phyloP scores from a whole-genome alignment of 2,113 vertebrate genomes.

The Oncorhynchus kisutch region DNA sequence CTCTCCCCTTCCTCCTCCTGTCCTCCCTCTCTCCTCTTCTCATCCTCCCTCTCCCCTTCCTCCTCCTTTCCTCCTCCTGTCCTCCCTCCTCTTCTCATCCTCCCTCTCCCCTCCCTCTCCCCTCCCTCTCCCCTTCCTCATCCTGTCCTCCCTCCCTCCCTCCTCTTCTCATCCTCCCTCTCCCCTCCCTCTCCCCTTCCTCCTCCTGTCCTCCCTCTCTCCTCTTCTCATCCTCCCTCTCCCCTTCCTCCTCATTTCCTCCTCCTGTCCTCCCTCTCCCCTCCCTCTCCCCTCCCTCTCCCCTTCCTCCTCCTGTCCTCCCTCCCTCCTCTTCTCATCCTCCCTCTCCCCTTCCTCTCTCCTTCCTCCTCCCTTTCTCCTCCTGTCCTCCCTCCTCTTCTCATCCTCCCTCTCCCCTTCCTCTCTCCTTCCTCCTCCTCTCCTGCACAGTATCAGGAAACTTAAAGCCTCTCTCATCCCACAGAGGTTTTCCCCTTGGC shows the following conservation, averaged over 20 bases:
- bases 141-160: too few species aligned
- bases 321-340: constrained; percentile 30
- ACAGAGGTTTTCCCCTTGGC: constrained; percentile 49
- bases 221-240: too few species aligned
- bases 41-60: too few species aligned
- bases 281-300: constrained; percentile 33
- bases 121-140: too few species aligned
- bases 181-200: neutral
- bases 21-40: too few species aligned
- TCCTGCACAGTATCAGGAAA: constrained; percentile 10
- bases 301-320: constrained; percentile 13
- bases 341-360: constrained; percentile 17
- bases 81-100: too few species aligned
- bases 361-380: neutral
- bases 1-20: too few species aligned
- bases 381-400: constrained; percentile 6
- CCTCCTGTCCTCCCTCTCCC: constrained; percentile 34
- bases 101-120: too few species aligned
- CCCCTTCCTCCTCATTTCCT: too few species aligned
- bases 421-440: constrained; percentile 40
- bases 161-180: constrained; percentile 21
- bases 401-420: constrained; percentile 37
- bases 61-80: neutral
- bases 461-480: constrained; percentile 8
- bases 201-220: constrained; percentile 17